phyloP scores from a whole-genome alignment of 1,140 invertebrate genomes.

The Scaptomyza montana region DNA sequence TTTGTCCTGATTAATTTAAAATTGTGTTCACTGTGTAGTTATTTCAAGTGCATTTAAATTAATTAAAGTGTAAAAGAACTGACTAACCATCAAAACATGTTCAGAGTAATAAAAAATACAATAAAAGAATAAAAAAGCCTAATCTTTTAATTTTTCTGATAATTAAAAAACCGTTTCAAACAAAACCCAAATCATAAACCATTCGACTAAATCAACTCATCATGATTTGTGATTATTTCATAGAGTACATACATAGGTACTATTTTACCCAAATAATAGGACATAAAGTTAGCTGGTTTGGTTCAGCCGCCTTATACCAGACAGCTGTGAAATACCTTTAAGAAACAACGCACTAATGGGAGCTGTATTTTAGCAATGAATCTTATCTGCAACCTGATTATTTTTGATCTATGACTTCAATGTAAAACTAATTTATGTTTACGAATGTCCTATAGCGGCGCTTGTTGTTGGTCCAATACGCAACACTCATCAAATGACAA shows the following conservation, averaged over 20 bases:
- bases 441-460: conserved; percentile 22
- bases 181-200: neutral
- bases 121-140: neutral
- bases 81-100: neutral
- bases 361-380: neutral
- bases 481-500: conserved; percentile 57
- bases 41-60: neutral
- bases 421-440: neutral
- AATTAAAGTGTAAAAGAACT: neutral
- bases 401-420: neutral
- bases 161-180: neutral
- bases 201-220: conserved; percentile 8
- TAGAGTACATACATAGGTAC: no score
- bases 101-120: neutral
- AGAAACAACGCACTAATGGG: neutral
- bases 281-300: neutral
- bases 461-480: conserved; percentile 31
- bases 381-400: conserved; percentile 14
- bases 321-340: conserved; percentile 6
- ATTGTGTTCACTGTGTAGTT: neutral
- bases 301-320: conserved; percentile 2
- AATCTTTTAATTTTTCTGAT: neutral
- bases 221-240: conserved; percentile 15
- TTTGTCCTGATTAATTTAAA: conserved; percentile 11
- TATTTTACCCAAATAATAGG: neutral